Evolutionary conservation across 2,888 invertebrate species (phyloP).

Genomic region (Volucella zonaria): DNA sequence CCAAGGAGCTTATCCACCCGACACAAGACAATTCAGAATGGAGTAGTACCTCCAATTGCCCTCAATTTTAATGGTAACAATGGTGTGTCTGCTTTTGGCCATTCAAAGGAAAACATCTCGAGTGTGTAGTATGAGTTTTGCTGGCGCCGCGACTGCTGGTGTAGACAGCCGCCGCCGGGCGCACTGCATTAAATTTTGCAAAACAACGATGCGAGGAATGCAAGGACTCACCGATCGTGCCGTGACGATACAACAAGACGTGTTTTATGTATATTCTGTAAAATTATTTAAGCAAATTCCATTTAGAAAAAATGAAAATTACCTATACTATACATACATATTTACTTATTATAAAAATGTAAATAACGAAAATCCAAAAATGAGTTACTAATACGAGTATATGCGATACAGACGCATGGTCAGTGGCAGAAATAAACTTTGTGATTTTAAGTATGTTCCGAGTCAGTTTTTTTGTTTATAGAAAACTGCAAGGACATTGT

Average conservation of each 20-base stretch:
- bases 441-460: constrained; percentile 30
- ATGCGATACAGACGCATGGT: not conserved
- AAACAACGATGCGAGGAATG: constrained; percentile 33
- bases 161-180: constrained; percentile 61
- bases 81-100: constrained; percentile 49
- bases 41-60: constrained; percentile 41
- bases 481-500: too few relatives aligned
- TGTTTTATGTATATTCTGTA: constrained; percentile 18
- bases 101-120: constrained; percentile 66
- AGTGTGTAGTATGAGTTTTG: constrained; percentile 75
- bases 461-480: too few relatives aligned
- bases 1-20: constrained; percentile 48
- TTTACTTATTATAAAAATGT: constrained; percentile 15
- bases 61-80: constrained; percentile 54
- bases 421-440: constrained; percentile 13
- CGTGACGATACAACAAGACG: constrained; percentile 3
- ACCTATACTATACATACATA: too few relatives aligned
- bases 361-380: constrained; percentile 30
- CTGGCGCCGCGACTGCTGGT: constrained; percentile 69
- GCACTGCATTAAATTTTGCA: constrained; percentile 41
- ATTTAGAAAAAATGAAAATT: not conserved
- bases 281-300: not conserved
- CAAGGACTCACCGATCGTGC: constrained; percentile 27
- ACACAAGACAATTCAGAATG: constrained; percentile 34
- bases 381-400: constrained; percentile 1